Conservation (phyloP, 2,113 vertebrate species). For the Microtus ochrogaster region DNA sequence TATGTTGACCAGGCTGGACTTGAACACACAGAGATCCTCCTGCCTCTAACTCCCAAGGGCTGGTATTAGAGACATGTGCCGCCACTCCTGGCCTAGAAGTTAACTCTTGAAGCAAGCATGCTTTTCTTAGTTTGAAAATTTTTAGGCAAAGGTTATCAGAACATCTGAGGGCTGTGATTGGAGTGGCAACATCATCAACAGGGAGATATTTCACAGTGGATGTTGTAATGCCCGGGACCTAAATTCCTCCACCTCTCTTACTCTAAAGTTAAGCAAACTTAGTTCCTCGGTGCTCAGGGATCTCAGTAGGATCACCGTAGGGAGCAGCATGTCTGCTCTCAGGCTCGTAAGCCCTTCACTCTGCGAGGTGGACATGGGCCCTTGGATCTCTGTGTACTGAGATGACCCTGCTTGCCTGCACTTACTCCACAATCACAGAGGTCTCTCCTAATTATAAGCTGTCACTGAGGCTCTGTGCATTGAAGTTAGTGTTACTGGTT, state of each 20-base stretch:
- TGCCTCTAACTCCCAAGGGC: background rate
- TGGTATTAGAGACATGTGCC: background rate
- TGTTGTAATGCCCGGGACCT: background rate
- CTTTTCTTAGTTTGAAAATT: background rate
- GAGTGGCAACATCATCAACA: background rate
- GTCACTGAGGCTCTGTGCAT: background rate
- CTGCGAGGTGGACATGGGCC: background rate
- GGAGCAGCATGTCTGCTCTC: background rate
- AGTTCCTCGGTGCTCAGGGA: background rate
- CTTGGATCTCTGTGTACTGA: background rate
- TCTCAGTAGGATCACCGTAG: background rate
- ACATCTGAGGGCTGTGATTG: background rate
- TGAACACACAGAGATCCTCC: background rate
- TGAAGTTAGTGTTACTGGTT: background rate
- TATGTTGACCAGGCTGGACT: background rate
- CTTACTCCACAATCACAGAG: background rate
- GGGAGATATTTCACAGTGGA: background rate
- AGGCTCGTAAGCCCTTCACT: background rate
- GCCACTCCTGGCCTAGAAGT: background rate
- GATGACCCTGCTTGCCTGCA: background rate
- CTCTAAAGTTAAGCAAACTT: background rate
- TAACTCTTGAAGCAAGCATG: conserved; percentile 2
- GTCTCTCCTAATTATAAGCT: background rate
- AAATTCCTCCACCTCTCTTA: background rate
- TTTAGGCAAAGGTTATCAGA: background rate